A percentile compares a stretch with the other conserved stretches of the same genome.
phyloP scores from a whole-genome alignment of 1,140 invertebrate genomes.

The Amyelois transitella region DNA sequence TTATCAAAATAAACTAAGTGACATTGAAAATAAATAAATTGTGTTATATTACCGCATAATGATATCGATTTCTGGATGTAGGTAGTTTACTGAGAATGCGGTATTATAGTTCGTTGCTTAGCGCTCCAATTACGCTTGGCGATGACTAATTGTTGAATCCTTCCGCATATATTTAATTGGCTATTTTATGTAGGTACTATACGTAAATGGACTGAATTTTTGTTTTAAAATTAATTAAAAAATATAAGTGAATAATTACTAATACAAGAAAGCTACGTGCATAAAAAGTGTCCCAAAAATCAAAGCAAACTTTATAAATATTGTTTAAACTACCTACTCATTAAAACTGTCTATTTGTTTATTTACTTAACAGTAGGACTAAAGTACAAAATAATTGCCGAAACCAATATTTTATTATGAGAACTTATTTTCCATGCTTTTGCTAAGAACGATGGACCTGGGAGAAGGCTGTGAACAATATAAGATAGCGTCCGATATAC shows the following conservation, averaged over 20 bases:
- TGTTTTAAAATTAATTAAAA: too few relatives aligned
- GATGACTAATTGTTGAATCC: constrained; percentile 12
- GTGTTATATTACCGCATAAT: constrained; percentile 51
- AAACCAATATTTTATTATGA: not conserved
- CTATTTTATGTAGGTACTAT: not conserved
- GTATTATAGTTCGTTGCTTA: constrained; percentile 25
- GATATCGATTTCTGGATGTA: constrained; percentile 58
- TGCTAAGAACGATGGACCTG: constrained; percentile 45
- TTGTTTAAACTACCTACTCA: too few relatives aligned
- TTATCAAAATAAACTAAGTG: constrained; percentile 18
- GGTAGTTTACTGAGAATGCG: constrained; percentile 38
- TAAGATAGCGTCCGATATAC: constrained; percentile 50
- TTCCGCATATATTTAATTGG: constrained; percentile 7
- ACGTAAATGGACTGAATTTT: too few relatives aligned
- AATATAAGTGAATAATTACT: too few relatives aligned
- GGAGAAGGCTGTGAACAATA: constrained; percentile 41
- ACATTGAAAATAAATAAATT: constrained; percentile 40
- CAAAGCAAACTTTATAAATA: too few relatives aligned
- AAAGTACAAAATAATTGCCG: too few relatives aligned
- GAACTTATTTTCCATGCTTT: constrained; percentile 2
- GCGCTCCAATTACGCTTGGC: constrained; percentile 30
- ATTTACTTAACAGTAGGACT: too few relatives aligned
- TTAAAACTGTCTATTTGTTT: too few relatives aligned
- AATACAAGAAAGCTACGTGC: too few relatives aligned
- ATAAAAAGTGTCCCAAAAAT: too few relatives aligned